Evolutionary conservation across 1,140 invertebrate species (phyloP), one percentile per base, ranked within the genome.

Genomic region (Papilio glaucus): DNA sequence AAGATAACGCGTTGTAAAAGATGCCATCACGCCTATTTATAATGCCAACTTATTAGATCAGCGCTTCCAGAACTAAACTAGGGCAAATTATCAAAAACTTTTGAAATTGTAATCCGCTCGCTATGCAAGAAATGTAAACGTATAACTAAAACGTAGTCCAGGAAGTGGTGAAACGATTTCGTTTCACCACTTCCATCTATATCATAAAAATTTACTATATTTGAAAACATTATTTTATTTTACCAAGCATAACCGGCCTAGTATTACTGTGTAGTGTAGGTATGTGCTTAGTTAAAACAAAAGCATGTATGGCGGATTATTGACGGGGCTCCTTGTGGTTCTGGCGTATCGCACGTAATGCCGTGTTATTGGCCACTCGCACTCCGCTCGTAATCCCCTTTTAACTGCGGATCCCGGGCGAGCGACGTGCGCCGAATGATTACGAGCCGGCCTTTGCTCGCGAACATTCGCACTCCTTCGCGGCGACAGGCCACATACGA

Each of bases 311-410:
- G 80, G 72, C 78, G 85, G 83, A 82, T 88, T 88, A 87, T 88
- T 80, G 83, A 78, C 72, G 80, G 74, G 71, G 73, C 77, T 81
- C 77, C 79, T 86, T 79, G 71, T 71, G 73, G 74, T 49, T n/a
- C 72, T 63, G 75, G 79, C 76, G 80, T 81, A 82, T 77, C 77
- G 78, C 81, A 78, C 81, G 85, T 87, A 85, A 86, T 82, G 82
- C 81, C 75, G 72, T 80, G 84, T 89, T 88, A 88, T 89, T 89
- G 87, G 87, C 85, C 86, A 85, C 85, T 84, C 84, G 82, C 86
- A 85, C 86, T 83, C 85, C 73, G 79, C 86, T 88, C 85, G 88
- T 90, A 91, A 91, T 91, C 89, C 87, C 82, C 84, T 85, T 91
- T 90, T 91, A 89, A 89, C 84, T 88, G 86, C 83, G 81, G 80